Percentiles rank a stretch among this genome's conserved stretches.
Conservation (phyloP, 2,113 vertebrate species). For the Halichoeres trimaculatus region DNA sequence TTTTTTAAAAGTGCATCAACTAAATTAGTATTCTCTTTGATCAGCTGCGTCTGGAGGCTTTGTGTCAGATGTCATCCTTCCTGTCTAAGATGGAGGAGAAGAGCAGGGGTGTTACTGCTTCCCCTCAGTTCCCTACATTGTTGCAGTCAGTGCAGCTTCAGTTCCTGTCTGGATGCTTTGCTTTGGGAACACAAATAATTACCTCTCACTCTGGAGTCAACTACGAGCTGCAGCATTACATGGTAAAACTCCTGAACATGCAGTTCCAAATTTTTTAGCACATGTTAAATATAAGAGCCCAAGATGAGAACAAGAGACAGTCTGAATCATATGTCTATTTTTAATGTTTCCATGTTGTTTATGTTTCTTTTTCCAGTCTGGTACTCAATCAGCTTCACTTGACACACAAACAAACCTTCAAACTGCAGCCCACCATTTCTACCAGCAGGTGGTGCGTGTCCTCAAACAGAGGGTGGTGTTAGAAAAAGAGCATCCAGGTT, state of each 20-base stretch:
- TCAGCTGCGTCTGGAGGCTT: constrained; percentile 84
- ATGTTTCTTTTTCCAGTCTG: constrained; percentile 64
- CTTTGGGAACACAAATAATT: constrained; percentile 79
- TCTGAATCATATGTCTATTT: neutral
- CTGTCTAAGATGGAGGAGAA: constrained; percentile 86
- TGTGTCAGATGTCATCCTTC: constrained; percentile 85
- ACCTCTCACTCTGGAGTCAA: constrained; percentile 61
- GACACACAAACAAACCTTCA: constrained; percentile 79
- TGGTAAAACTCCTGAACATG: constrained; percentile 61
- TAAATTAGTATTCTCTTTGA: constrained; percentile 16
- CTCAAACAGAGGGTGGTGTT: constrained; percentile 78
- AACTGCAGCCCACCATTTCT: constrained; percentile 81
- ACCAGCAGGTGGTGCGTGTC: constrained; percentile 84
- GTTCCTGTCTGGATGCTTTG: constrained; percentile 85
- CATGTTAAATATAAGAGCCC: constrained; percentile 6
- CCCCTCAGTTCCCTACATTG: constrained; percentile 74
- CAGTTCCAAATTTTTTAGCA: neutral
- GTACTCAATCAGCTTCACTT: constrained; percentile 78
- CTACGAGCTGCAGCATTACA: constrained; percentile 84
- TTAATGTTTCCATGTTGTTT: neutral
- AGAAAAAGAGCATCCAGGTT: constrained; percentile 81
- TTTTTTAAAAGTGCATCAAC: too few relatives aligned
- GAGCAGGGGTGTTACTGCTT: constrained; percentile 54
- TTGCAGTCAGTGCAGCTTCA: constrained; percentile 86
- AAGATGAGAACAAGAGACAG: neutral